phyloP scores from a whole-genome alignment of 1,140 invertebrate species.

The Armadillidium nasatum region DNA sequence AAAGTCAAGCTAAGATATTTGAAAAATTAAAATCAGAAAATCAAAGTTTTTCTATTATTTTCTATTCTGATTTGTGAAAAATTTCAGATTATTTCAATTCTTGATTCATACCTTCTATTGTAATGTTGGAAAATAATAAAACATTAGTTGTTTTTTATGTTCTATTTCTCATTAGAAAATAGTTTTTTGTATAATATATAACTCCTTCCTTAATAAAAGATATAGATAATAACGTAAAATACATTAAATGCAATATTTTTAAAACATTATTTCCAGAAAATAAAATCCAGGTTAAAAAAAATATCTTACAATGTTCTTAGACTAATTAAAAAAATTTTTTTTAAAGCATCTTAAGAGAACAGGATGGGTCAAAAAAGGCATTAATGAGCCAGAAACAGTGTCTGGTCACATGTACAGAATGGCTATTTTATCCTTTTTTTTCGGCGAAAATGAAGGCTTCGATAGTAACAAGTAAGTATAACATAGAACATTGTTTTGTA shows the following conservation, averaged over 20 bases:
- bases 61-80: too few species aligned
- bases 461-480: constrained; percentile 58
- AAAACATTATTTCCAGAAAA: not conserved
- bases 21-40: too few species aligned
- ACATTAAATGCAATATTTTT: not conserved
- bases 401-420: constrained; percentile 27
- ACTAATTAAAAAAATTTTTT: not conserved
- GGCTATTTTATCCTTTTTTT: constrained; percentile 17
- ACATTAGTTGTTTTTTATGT: too few species aligned
- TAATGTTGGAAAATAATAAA: too few species aligned
- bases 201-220: not conserved
- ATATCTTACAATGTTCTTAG: not conserved
- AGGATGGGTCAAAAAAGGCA: constrained; percentile 17
- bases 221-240: not conserved
- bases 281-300: not conserved
- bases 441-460: constrained; percentile 48
- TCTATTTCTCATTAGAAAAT: not conserved
- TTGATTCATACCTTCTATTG: too few species aligned
- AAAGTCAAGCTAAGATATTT: too few species aligned
- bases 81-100: too few species aligned
- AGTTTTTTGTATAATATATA: not conserved
- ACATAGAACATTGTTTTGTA: too few species aligned
- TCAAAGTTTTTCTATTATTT: too few species aligned
- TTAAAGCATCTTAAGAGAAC: constrained; percentile 24
- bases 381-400: constrained; percentile 25